Percentiles rank a stretch among this genome's conserved stretches.
phyloP scores from a whole-genome alignment of 2,113 vertebrate genomes.

The Chamaea fasciata region DNA sequence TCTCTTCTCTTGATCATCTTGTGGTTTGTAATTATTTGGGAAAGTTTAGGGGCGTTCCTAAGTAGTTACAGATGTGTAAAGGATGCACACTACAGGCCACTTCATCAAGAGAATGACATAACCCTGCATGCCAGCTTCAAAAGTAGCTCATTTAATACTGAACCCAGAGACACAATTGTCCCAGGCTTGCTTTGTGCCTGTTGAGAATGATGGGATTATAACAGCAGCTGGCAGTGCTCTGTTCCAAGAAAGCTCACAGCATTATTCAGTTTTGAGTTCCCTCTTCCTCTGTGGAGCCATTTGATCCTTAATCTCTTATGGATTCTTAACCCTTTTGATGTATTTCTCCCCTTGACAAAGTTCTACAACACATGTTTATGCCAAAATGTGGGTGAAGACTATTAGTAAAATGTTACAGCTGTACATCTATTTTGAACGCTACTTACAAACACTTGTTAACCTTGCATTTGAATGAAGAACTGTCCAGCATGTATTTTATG shows the following conservation, averaged over 20 bases:
- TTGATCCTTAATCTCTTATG: constrained; percentile 47
- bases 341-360: background rate
- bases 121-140: constrained; percentile 11
- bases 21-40: background rate
- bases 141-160: constrained; percentile 24
- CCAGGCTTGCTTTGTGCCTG: constrained; percentile 2
- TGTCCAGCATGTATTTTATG: background rate
- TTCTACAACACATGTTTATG: background rate
- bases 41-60: constrained; percentile 17
- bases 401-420: background rate
- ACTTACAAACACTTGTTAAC: background rate
- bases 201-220: constrained; percentile 2
- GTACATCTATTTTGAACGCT: background rate
- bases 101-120: constrained; percentile 19
- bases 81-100: constrained; percentile 28
- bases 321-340: constrained; percentile 51
- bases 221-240: constrained; percentile 21
- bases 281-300: constrained; percentile 18
- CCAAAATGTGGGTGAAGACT: background rate
- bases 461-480: background rate
- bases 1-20: background rate
- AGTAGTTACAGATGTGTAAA: constrained; percentile 36
- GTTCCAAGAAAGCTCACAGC: constrained; percentile 24
- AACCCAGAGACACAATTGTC: background rate
- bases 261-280: constrained; percentile 19